Base-by-base conservation (phyloP, 2,888 invertebrate genomes). In the Sarcophaga carnaria region DNA sequence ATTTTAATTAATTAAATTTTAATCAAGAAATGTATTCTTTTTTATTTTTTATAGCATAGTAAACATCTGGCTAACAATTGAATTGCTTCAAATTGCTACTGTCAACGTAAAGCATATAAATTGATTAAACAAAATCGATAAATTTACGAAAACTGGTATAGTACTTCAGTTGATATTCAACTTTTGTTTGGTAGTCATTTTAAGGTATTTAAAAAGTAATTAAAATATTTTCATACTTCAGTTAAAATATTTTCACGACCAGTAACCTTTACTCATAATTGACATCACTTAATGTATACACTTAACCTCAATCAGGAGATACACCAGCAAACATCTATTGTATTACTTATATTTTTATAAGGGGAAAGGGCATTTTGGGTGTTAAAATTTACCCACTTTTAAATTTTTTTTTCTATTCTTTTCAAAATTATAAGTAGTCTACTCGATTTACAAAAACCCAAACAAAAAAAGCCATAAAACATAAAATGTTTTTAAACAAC, bases 201-300 rank as follows among this genome's bases (percentile, higher is more conserved):
- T 27, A 64, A 79, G 20, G 60, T 62, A 71, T 71, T 83, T 83
- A 62, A 70, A 85, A 85, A 76, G 84, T 85, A 80, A 85, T 85
- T 85, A 85, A 80, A 84, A 84, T 66, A 66, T 59, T 84, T 76
- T 76, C 66, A 71, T 80, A 60, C 59, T 76, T 62, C 27, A 76
- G 76, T 84, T 80, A 80, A 80, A 67, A 75, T 54, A 54, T 85
- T 82, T 87, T 78, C 75, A 85, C 71, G 70, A 75, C 75, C 85
- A 85, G 83, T 83, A 87, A 83, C 80, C 85, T 91, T 89, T 91
- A 89, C 89, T 89, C 89, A 90, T 89, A 90, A 90, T 90, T 90
- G 90, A 90, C 90, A 90, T 88, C 91, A 74, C 88, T 75, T 87
- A 79, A 83, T 79, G 72, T 78, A 59, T 17, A 54, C 86, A 85